Evolutionary conservation across 2,113 vertebrate species (phyloP).

Genomic region (Myrmophylax atrothorax): DNA sequence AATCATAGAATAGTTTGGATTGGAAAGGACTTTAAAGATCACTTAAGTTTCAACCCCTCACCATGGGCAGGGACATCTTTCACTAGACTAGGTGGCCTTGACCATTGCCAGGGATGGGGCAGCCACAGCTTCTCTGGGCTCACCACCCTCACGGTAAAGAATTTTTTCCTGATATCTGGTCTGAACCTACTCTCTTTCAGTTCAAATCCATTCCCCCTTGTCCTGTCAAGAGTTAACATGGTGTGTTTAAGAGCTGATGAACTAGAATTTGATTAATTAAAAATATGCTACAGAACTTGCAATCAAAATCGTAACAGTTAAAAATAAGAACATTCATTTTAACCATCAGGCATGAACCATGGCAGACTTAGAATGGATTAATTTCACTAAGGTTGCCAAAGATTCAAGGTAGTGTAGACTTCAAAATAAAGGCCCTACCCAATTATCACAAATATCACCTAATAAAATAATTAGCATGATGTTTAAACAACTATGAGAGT

Average conservation of each 20-base stretch:
- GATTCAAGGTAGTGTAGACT: not conserved
- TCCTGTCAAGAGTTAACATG: not conserved
- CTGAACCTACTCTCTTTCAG: not conserved
- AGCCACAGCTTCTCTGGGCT: not conserved
- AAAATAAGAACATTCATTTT: not conserved
- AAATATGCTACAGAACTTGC: not conserved
- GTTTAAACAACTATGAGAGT: not conserved
- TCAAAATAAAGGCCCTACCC: not conserved
- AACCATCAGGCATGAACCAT: not conserved
- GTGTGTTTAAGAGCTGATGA: not conserved
- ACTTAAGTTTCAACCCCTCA: not conserved
- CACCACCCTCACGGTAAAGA: not conserved
- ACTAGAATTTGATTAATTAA: not conserved
- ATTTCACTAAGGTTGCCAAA: not conserved
- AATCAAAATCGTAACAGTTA: not conserved
- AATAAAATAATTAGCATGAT: not conserved
- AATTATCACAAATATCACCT: not conserved
- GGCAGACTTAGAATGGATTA: not conserved
- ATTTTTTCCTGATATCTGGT: not conserved
- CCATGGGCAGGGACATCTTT: not conserved
- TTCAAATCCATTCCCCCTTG: not conserved
- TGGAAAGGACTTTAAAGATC: not conserved
- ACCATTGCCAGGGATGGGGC: not conserved
- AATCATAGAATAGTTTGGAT: not conserved
- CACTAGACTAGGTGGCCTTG: not conserved